A percentile compares a stretch with the other conserved stretches of the same genome.
Conservation (phyloP, 2,888 invertebrate genomes). For the Amphiduros pacificus region DNA sequence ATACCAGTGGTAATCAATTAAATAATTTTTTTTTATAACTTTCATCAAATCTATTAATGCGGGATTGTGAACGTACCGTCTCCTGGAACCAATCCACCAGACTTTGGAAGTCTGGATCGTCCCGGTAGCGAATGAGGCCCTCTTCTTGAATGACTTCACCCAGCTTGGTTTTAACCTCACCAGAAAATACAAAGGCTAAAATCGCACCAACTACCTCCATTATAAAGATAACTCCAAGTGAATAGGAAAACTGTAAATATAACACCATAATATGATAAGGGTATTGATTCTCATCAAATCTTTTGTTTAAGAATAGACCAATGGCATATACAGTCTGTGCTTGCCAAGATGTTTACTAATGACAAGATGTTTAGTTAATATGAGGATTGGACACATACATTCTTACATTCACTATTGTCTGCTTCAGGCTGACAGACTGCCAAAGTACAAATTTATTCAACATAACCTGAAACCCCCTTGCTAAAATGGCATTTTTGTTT, state of each 20-base stretch:
- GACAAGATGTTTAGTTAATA: too few relatives aligned
- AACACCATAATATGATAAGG: not conserved
- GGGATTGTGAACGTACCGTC: conserved; percentile 69
- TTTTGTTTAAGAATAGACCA: too few relatives aligned
- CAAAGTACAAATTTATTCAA: too few relatives aligned
- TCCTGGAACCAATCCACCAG: conserved; percentile 93
- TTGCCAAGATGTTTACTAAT: too few relatives aligned
- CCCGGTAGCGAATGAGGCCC: conserved; percentile 87
- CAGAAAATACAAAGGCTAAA: conserved; percentile 90
- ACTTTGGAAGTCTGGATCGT: conserved; percentile 90
- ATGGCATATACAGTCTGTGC: too few relatives aligned
- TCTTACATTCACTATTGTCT: too few relatives aligned
- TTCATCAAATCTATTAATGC: not conserved
- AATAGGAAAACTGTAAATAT: conserved; percentile 78
- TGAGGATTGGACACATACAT: too few relatives aligned
- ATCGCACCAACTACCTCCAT: conserved; percentile 90
- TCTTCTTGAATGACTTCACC: conserved; percentile 82
- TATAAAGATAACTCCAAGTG: conserved; percentile 83
- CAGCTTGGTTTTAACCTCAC: conserved; percentile 77
- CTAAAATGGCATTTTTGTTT: too few relatives aligned
- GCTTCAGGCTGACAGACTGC: too few relatives aligned
- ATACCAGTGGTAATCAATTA: not conserved
- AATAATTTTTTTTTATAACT: not conserved
- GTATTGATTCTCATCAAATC: too few relatives aligned
- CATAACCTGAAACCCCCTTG: too few relatives aligned